phyloP scores from a whole-genome alignment of 2,797 vertebrate genomes.

The Hydrophis major region DNA sequence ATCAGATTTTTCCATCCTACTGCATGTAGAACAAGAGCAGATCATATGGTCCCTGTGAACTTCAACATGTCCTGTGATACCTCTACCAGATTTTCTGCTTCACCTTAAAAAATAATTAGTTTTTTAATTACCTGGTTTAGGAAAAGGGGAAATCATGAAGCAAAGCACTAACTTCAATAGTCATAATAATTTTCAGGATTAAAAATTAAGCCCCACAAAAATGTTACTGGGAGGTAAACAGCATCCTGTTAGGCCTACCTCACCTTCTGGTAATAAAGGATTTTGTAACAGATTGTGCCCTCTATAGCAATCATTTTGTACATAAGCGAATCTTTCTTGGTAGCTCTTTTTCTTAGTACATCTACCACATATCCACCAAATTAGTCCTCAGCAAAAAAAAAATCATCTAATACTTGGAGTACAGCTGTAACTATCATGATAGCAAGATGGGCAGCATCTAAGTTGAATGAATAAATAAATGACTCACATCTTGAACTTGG shows the following conservation, averaged over 20 bases:
- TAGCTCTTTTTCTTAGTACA: not conserved
- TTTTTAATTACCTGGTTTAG: not conserved
- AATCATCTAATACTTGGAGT: not conserved
- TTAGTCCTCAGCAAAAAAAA: not conserved
- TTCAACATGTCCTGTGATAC: not conserved
- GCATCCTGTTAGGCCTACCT: not conserved
- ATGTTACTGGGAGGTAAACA: not conserved
- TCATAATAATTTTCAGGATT: not conserved
- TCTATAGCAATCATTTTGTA: not conserved
- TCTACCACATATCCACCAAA: not conserved
- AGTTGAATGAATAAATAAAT: not conserved
- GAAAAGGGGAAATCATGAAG: not conserved
- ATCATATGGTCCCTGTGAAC: not conserved
- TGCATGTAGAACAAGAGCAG: not conserved
- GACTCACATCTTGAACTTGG: not conserved
- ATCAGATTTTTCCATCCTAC: not conserved
- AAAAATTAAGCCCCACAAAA: not conserved
- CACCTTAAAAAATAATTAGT: not conserved
- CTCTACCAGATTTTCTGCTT: not conserved
- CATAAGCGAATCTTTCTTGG: not conserved
- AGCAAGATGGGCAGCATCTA: not conserved
- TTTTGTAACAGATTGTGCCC: not conserved
- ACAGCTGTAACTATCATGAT: not conserved
- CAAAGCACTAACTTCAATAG: not conserved
- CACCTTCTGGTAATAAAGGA: not conserved